Base-by-base conservation (phyloP, 2,113 vertebrate species). In the Rhegmatorhina hoffmannsi region DNA sequence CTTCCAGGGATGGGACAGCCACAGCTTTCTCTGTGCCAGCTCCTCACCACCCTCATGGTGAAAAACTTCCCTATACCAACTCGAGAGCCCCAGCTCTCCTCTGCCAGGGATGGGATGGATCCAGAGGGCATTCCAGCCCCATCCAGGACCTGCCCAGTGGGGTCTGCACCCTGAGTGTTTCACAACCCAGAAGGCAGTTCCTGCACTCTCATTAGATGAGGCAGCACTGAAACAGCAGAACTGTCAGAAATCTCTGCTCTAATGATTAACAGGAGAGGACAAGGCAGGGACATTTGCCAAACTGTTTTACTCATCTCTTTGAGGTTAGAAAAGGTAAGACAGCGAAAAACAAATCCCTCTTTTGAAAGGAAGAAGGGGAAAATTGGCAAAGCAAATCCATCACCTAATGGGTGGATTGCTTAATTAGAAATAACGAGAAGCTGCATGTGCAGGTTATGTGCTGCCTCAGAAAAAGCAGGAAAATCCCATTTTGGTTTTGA, bases 201-300 rank as follows among this genome's bases (percentile, higher is more conserved):
- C 86, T 83, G 55, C 59, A 34, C 52, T n/a, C 46, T 58, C 26
- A 7, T 50, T 59, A 86, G 68, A 74, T 59, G 83, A 93, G 85
- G 44, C 72, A 88, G 49, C 36, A 73, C 67, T 46, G 90, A 84
- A 89, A 89, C 31, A 90, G 73, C 80, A 76, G 11, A 77, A 83
- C 77, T 77, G 90, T 80, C 92, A 80, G 86, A 60, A 53, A 86
- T 34, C 75, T 84, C 68, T 49, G 79, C 47, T 50, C 33, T 89
- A 93, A 97, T 96, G 68, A 95, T 95, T 95, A 94, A 93, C 94
- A 90, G 86, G 72, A 78, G 33, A 74, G 68, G 55, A 67, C 76
- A 84, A 63, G 26, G 76, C 33, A 52, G 68, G 50, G 63, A 77
- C 31, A 62, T 24, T 52, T 0, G 3, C 73, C 70, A 29, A 34